Base-by-base conservation (phyloP, 23 tunicate genomes). In the Ascidia mentula region DNA sequence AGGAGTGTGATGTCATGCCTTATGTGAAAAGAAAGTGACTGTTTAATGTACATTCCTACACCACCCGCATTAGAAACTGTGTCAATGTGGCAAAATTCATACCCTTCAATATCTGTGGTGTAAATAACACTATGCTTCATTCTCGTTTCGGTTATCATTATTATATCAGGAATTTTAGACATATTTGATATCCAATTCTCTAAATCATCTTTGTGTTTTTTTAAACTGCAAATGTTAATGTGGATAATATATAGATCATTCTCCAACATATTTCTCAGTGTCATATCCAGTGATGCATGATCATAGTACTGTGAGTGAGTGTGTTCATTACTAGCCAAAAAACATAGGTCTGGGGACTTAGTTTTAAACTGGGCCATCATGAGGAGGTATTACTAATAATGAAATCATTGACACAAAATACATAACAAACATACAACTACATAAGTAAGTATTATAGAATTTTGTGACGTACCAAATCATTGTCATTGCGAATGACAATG, bases 41-140 rank as follows among this genome's bases (percentile, higher is more conserved):
- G n/a, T 42, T 77, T 77, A 30, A 77, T 77, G 31, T 42, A 77
- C 9, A 77, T 26, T 31, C 81, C 81, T 22, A 77, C 81, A 17
- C 81, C 81, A 2, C 81, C 81, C 4, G 75, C 75, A 36, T 22
- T 34, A 36, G 24, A 22, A 1, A 36, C 36, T 20, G 75, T 6
- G 32, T 71, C 69, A 31, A 34, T 30, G 8, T 45, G 81, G 13
- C 26, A n/a, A 45, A 77, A 77, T 15, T 42, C 30, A 45, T 77
- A 77, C 0, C 69, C 69, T 15, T 18, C 13, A 45, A 77, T 42
- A 77, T 77, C 32, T 22, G 32, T 45, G 22, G 5, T 18, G 31
- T 22, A 17, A 15, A 6, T 42, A n/a, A n/a, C n/a, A n/a, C n/a
- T 40, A 32, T 38, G 31, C 12, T 6, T 77, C 12, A 45, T 77